Percentiles rank a stretch among this genome's conserved stretches.
These are phyloP conservation scores for Callospermophilus lateralis DNA, from an alignment of 2,113 vertebrate genomes.

Conservation along the genomic window DNA sequence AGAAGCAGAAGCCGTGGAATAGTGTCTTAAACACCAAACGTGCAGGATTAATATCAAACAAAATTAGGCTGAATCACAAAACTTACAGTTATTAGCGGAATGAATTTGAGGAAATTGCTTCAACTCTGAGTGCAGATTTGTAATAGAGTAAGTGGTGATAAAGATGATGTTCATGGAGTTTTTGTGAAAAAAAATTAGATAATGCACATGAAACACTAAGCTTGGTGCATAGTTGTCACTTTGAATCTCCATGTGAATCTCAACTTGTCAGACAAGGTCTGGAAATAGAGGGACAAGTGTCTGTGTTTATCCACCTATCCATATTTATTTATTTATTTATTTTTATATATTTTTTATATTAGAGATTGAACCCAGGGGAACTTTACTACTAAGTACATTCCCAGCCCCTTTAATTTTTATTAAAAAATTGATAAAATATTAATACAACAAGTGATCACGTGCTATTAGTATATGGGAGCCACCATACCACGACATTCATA, in stretches of 20 bases:
- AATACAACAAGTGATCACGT: not conserved
- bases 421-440: no score
- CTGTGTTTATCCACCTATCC: not conserved
- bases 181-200: not conserved
- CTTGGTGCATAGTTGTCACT: not conserved
- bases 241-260: not conserved
- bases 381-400: no score
- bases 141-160: not conserved
- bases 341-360: no score
- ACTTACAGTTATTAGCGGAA: not conserved
- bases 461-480: accelerated
- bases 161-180: not conserved
- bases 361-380: no score
- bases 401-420: no score
- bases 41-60: not conserved
- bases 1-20: not conserved
- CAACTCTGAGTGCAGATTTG: not conserved
- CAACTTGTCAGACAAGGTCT: not conserved
- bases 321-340: no score
- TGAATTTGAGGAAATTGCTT: not conserved
- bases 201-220: not conserved
- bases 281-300: not conserved
- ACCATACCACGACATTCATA: not conserved
- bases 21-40: not conserved
- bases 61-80: not conserved